Base-by-base conservation (phyloP, 2,113 vertebrate species). In the Lophochroa leadbeateri region DNA sequence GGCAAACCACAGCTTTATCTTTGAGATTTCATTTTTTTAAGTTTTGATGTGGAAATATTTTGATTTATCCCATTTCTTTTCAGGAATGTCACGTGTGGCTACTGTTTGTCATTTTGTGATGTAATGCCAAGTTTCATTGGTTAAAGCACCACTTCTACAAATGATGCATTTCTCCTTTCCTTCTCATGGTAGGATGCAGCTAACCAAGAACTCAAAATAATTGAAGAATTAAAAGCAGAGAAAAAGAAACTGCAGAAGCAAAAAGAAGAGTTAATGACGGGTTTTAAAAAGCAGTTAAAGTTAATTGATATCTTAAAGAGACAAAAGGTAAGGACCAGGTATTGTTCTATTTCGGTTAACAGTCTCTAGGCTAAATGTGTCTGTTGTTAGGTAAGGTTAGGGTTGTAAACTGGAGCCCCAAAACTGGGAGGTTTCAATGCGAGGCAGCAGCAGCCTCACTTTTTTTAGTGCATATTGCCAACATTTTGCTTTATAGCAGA, bases 241-340 rank as follows among this genome's bases (percentile, higher is more conserved):
- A 99, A 99, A 95, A 99, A 98, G 97, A 99, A 98, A 94, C 96
- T 99, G 58, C 99, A 99, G 96, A 99, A 99, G 83, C 99, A 99
- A 97, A 99, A 99, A 97, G 97, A 96, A 83, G 99, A 99, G 84
- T 98, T 99, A 58, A 98, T 99, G 70, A 70, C 97, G 27, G 99
- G 98, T 13, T 99, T 99, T 95, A 99, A 99, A 97, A 99, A 99
- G 94, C 99, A 99, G 78, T 97, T 99, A 41, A 99, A 99, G 95
- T 97, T 99, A 90, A 99, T 99, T 49, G 99, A 99, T 97, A 96
- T 99, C 95, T 98, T 99, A 92, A 99, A 99, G 98, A 99, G 98
- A 97, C 99, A 99, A 95, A 99, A 99, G 98, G 99, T 99, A 94
- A 97, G 96, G 72, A 47, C 16, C 24, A 55, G 41, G 18, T 88